A percentile compares a stretch with the other conserved stretches of the same genome.
These are phyloP conservation scores for Cyprinodon brontotheroides DNA, from an alignment of 2,113 vertebrate genomes.

Conservation along the genomic window DNA sequence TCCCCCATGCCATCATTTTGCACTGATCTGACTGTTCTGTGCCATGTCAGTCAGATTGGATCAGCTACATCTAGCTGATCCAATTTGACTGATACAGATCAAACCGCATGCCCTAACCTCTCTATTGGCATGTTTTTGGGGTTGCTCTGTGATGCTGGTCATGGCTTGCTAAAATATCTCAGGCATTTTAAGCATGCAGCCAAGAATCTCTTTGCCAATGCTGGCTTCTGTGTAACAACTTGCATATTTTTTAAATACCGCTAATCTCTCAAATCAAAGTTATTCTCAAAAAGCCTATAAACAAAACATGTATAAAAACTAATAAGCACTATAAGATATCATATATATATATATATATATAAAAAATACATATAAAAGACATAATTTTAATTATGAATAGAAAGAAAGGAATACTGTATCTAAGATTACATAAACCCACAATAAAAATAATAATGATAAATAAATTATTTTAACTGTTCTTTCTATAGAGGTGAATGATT, in stretches of 20 bases:
- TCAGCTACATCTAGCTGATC: too few species aligned
- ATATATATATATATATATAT: neutral
- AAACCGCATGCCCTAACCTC: neutral
- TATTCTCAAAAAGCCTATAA: neutral
- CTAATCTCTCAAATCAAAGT: neutral
- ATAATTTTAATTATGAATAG: neutral
- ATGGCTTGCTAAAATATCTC: conserved; percentile 1
- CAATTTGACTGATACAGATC: too few species aligned
- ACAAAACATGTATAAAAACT: neutral
- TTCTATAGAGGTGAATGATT: neutral
- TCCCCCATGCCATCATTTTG: neutral
- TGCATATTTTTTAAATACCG: too few species aligned
- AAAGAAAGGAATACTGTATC: neutral
- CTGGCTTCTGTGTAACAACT: neutral
- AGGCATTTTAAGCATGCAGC: neutral
- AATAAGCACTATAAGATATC: neutral
- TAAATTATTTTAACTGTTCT: neutral
- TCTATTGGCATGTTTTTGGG: neutral
- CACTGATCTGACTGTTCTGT: neutral
- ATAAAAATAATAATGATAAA: neutral
- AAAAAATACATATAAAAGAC: neutral
- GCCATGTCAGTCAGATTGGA: neutral
- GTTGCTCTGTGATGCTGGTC: neutral
- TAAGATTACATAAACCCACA: neutral
- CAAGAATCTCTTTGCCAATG: too few species aligned